Percentiles rank a stretch among this genome's conserved stretches.
Conservation (phyloP, 35 echinoderm and acorn worm species). For the Acanthaster planci region DNA sequence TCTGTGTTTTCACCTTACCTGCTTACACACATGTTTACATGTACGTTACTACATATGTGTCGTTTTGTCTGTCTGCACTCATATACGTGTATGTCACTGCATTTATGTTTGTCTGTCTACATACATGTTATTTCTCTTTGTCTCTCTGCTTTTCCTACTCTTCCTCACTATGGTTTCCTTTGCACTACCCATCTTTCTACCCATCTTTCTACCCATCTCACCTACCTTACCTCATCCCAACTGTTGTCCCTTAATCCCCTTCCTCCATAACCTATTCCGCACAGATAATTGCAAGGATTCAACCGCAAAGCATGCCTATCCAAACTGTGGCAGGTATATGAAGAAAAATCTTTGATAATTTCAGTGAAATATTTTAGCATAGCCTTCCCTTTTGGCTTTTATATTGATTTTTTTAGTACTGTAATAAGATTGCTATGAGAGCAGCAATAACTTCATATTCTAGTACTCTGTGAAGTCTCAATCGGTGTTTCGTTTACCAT, state of each 20-base stretch:
- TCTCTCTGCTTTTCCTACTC: too few species aligned
- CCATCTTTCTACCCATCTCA: background rate
- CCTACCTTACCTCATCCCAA: background rate
- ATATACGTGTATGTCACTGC: too few species aligned
- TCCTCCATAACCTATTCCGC: slow-evolving; percentile 15
- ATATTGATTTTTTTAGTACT: background rate
- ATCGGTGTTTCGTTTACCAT: too few species aligned
- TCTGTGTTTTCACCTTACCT: too few species aligned
- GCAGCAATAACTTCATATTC: too few species aligned
- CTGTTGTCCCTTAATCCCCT: background rate
- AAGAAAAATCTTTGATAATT: background rate
- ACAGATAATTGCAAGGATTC: slow-evolving; percentile 44
- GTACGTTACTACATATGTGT: too few species aligned
- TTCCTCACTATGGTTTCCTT: too few species aligned
- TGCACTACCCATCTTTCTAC: background rate
- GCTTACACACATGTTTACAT: background rate
- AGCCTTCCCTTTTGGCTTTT: background rate
- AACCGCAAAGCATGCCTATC: slow-evolving; percentile 47
- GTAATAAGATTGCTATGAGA: too few species aligned
- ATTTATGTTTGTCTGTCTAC: background rate
- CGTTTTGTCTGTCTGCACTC: too few species aligned
- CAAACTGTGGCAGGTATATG: slow-evolving; percentile 51
- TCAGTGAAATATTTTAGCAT: too few species aligned
- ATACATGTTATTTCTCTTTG: background rate
- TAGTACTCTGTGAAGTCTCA: too few species aligned